Base-by-base conservation (phyloP, 2,888 invertebrate species). In the Phragmatobia fuliginosa region DNA sequence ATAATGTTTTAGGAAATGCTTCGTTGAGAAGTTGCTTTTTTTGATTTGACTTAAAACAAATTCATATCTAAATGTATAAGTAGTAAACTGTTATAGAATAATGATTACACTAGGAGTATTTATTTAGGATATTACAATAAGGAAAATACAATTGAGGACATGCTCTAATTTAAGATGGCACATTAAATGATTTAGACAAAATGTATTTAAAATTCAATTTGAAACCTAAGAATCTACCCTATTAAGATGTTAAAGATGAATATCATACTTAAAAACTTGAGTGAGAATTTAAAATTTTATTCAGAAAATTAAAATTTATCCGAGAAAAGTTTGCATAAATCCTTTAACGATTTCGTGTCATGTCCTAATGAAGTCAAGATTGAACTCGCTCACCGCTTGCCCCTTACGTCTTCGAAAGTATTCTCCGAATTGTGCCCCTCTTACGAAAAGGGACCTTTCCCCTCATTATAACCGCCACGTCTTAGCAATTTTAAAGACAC, bases 401-500 rank as follows among this genome's bases (percentile, higher is more conserved):
- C 81, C 72, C 74, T 64, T 72, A 76, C 70, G 73, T 77, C 76
- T 79, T 75, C 77, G 80, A 80, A 78, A 77, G 73, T 74, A 77
- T 73, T 75, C 74, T 73, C 74, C 71, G 74, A 80, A 78, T 83
- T 79, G 72, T 75, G 73, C 75, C 73, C 79, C 73, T 70, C 72
- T 68, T 41, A 52, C 67, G 60, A 76, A 83, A 85, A 85, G 83
- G 84, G 86, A 80, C 87, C 80, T 80, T 85, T 87, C 83, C 85
- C 85, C 88, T 88, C 84, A 89, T 90, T 87, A 89, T 83, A 85
- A 83, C 81, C 78, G 83, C 87, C 83, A 84, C 84, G 84, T 88
- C 87, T 87, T 86, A 86, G 86, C 86, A 85, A 88, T 88, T 91
- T 91, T 89, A 89, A 89, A 89, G 88, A 88, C 85, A 86, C 86